phyloP scores from a whole-genome alignment of 2,888 invertebrate species.

The Amphipyra tragopoginis region DNA sequence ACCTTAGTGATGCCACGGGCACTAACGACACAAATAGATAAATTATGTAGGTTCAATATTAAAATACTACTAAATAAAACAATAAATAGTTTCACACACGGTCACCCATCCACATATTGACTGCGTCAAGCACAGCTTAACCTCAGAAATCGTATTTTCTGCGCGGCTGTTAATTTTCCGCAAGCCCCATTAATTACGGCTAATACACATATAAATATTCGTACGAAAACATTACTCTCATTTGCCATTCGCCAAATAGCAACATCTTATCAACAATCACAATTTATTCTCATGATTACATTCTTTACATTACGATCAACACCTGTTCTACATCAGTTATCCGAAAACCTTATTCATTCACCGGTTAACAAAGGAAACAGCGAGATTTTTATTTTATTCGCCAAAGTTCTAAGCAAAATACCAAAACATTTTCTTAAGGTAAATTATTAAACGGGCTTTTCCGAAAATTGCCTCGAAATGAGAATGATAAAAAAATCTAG shows the following conservation, averaged over 20 bases:
- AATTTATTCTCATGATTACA: constrained; percentile 48
- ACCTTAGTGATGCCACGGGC: no score
- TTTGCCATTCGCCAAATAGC: constrained; percentile 3
- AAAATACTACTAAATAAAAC: no score
- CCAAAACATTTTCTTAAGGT: constrained; percentile 54
- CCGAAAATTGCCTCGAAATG: constrained; percentile 64
- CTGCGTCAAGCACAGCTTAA: no score
- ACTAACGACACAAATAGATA: no score
- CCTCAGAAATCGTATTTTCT: no score
- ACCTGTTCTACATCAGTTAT: constrained; percentile 43
- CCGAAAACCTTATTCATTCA: constrained; percentile 43
- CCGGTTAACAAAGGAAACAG: constrained; percentile 38
- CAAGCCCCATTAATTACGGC: no score
- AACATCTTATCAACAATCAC: constrained; percentile 18
- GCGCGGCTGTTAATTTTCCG: no score
- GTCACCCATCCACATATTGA: no score
- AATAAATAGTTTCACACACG: no score
- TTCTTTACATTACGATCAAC: constrained; percentile 44
- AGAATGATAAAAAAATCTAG: constrained; percentile 62
- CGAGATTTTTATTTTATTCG: constrained; percentile 40
- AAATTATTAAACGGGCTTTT: constrained; percentile 64
- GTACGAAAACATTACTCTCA: neutral
- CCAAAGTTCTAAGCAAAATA: constrained; percentile 20
- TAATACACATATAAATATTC: neutral
- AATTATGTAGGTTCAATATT: no score